A percentile compares a stretch with the other conserved stretches of the same genome.
phyloP scores from a whole-genome alignment of 2,888 invertebrate species.

The Hartigia nigra region DNA sequence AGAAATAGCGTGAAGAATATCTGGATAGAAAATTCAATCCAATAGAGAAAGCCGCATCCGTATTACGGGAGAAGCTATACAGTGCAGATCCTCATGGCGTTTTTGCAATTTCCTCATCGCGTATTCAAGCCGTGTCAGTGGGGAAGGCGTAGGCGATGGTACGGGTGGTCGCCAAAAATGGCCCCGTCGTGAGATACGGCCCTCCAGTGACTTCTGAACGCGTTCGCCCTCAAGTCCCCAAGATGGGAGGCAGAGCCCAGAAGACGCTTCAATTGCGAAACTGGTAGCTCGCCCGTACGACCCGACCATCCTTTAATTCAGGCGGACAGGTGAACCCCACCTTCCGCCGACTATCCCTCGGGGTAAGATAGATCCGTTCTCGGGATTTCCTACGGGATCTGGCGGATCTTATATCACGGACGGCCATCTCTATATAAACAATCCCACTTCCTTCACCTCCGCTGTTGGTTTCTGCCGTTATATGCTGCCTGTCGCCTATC shows the following conservation, averaged over 20 bases:
- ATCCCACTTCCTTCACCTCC: constrained; percentile 30
- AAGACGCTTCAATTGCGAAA: constrained; percentile 50
- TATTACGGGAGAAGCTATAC: neutral
- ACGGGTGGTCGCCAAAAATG: constrained; percentile 29
- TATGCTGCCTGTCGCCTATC: neutral
- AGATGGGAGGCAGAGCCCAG: constrained; percentile 28
- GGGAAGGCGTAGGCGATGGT: neutral
- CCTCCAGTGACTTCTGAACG: constrained; percentile 29
- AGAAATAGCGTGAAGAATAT: neutral
- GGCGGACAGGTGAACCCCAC: constrained; percentile 69
- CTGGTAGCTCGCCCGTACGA: constrained; percentile 32
- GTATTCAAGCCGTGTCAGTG: neutral
- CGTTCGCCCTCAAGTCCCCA: constrained; percentile 19
- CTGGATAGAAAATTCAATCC: neutral
- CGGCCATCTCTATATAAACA: constrained; percentile 64
- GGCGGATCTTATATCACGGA: constrained; percentile 65
- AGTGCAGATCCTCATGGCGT: neutral
- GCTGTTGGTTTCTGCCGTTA: neutral
- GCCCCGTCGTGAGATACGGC: constrained; percentile 30
- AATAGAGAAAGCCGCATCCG: neutral
- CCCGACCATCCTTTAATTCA: constrained; percentile 71
- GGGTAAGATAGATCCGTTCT: constrained; percentile 66
- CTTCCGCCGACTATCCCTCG: constrained; percentile 60
- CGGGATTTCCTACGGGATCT: constrained; percentile 66
- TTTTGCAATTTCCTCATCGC: neutral